A percentile compares a stretch with the other conserved stretches of the same genome.
These are phyloP conservation scores for Picus viridis DNA, from an alignment of 2,797 vertebrate genomes.

Conservation along the genomic window DNA sequence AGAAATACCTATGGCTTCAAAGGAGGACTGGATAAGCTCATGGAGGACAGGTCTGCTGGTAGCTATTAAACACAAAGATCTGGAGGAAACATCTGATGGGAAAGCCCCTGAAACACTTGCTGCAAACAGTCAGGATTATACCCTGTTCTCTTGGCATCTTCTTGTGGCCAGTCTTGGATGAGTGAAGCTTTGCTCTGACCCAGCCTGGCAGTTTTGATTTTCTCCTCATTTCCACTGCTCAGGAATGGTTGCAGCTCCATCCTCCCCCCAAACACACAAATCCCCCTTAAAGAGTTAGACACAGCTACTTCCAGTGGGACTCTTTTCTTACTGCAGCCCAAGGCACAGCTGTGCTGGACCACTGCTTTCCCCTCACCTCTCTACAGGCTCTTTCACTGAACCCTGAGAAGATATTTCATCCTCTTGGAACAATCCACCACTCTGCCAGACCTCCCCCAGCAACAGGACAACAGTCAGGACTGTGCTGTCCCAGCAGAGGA, in stretches of 20 bases:
- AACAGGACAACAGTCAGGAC: background rate
- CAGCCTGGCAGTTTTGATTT: background rate
- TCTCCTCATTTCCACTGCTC: background rate
- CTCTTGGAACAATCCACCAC: accelerated
- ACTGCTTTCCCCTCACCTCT: background rate
- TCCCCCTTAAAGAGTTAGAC: background rate
- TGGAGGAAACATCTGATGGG: background rate
- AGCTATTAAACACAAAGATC: background rate
- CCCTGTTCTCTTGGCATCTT: background rate
- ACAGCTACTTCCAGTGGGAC: background rate
- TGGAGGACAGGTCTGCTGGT: background rate
- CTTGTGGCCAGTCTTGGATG: background rate
- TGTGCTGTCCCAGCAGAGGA: accelerated
- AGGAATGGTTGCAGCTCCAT: background rate
- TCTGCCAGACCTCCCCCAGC: background rate
- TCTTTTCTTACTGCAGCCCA: background rate
- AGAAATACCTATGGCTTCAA: conserved; percentile 41
- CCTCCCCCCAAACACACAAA: background rate
- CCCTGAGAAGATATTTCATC: background rate
- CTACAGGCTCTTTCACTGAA: background rate
- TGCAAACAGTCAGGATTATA: background rate
- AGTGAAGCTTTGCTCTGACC: background rate
- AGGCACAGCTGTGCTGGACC: conserved; percentile 17
- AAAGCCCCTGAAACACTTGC: background rate
- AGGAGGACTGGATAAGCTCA: conserved; percentile 31